phyloP scores from a whole-genome alignment of 2,797 vertebrate genomes.

The Varecia variegata region DNA sequence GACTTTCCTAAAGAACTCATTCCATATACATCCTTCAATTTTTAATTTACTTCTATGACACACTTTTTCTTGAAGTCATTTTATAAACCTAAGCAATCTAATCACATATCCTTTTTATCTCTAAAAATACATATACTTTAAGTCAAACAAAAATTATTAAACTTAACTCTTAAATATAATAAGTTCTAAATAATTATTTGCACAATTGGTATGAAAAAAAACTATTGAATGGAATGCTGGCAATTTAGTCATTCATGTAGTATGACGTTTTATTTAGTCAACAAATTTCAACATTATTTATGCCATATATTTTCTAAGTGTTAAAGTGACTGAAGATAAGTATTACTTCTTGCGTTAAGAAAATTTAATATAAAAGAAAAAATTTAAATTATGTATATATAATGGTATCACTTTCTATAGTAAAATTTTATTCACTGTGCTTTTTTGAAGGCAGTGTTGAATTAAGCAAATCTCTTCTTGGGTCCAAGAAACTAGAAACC shows the following conservation, averaged over 20 bases:
- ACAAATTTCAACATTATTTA: neutral
- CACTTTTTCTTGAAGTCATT: neutral
- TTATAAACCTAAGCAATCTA: neutral
- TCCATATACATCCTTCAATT: neutral
- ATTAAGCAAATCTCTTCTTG: neutral
- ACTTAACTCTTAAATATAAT: neutral
- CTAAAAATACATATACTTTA: neutral
- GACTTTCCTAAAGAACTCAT: neutral
- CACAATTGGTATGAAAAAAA: neutral
- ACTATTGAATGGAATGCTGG: neutral
- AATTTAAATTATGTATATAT: neutral
- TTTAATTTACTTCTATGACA: neutral
- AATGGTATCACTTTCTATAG: neutral
- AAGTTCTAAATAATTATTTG: neutral
- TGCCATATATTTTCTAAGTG: neutral
- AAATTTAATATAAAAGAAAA: neutral
- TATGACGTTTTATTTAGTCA: neutral
- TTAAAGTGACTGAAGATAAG: neutral
- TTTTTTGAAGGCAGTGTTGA: neutral
- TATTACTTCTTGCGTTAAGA: neutral
- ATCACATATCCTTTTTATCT: neutral
- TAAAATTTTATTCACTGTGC: neutral
- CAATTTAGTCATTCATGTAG: neutral
- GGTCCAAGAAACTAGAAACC: neutral
- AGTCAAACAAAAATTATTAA: conserved; percentile 1